Evolutionary conservation across 1,140 invertebrate genomes (phyloP).

Genomic region (Drosophila kanapiae): DNA sequence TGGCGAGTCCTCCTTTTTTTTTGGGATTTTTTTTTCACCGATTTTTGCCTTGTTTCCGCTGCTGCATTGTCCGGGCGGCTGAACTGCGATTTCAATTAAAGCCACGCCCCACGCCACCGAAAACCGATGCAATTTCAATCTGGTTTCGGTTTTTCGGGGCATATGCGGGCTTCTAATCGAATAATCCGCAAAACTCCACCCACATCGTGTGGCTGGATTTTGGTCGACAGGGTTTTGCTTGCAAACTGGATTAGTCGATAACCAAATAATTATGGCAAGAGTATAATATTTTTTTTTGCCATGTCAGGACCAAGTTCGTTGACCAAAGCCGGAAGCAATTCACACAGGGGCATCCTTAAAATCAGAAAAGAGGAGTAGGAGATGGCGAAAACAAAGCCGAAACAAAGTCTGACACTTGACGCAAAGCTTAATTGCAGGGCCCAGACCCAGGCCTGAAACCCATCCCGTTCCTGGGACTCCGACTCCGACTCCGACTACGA

Average conservation of each 20-base stretch:
- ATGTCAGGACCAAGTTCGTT: conserved; percentile 48
- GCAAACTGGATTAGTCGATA: conserved; percentile 16
- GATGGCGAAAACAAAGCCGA: conserved; percentile 1
- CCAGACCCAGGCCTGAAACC: conserved; percentile 15
- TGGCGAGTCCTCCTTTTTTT: conserved; percentile 28
- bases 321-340: conserved; percentile 63
- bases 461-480: background rate
- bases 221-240: background rate
- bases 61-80: conserved; percentile 13
- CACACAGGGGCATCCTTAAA: conserved; percentile 20
- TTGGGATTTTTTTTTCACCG: conserved; percentile 16
- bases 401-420: conserved; percentile 52
- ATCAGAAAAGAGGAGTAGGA: background rate
- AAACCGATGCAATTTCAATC: conserved; percentile 36
- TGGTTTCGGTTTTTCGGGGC: conserved; percentile 2
- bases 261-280: conserved; percentile 19
- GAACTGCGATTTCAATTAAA: conserved; percentile 57
- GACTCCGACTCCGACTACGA: background rate
- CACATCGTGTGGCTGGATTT: conserved; percentile 15
- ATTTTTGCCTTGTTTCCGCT: conserved; percentile 24
- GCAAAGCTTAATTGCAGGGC: conserved; percentile 72
- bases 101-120: background rate
- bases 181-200: conserved; percentile 21
- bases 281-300: background rate
- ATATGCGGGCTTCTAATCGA: conserved; percentile 26